phyloP scores from a whole-genome alignment of 2,888 invertebrate genomes.

The Perdita meconis region DNA sequence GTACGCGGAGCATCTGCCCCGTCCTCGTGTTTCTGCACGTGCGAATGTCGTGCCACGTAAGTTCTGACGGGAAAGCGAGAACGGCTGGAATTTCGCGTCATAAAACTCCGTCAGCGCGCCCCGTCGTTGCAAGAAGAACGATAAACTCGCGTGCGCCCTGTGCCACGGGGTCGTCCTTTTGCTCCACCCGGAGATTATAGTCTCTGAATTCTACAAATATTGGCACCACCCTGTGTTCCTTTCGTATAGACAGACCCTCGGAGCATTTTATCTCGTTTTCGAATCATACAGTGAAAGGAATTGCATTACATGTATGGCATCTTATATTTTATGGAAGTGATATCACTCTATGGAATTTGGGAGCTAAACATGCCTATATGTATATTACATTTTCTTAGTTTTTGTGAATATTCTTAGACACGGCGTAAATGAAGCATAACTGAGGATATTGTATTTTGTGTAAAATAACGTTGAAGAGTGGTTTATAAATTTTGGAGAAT shows the following conservation, averaged over 20 bases:
- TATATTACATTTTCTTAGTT: too few species aligned
- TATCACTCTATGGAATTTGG: too few species aligned
- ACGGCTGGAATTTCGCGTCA: slow-evolving; percentile 42
- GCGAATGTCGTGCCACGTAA: slow-evolving; percentile 17
- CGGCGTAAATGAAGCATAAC: too few species aligned
- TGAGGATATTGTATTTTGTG: too few species aligned
- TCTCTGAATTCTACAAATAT: slow-evolving; percentile 3
- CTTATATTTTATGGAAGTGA: too few species aligned
- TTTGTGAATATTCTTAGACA: too few species aligned
- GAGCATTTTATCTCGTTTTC: not conserved
- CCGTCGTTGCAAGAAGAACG: slow-evolving; percentile 31
- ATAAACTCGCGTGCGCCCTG: slow-evolving; percentile 26
- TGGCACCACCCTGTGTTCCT: not conserved
- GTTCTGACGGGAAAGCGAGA: slow-evolving; percentile 19
- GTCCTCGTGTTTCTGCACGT: slow-evolving; percentile 34
- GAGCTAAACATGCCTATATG: too few species aligned
- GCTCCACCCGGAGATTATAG: not conserved
- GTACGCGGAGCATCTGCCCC: slow-evolving; percentile 10
- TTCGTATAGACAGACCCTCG: not conserved
- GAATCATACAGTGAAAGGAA: too few species aligned
- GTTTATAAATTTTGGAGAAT: too few species aligned
- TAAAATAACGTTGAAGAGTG: too few species aligned
- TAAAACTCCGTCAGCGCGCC: slow-evolving; percentile 38
- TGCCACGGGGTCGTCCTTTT: slow-evolving; percentile 5
- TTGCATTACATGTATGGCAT: too few species aligned